A percentile compares a stretch with the other conserved stretches of the same genome.
These are phyloP conservation scores for Pelodytes ibericus DNA, from an alignment of 2,797 vertebrate species.

Conservation along the genomic window DNA sequence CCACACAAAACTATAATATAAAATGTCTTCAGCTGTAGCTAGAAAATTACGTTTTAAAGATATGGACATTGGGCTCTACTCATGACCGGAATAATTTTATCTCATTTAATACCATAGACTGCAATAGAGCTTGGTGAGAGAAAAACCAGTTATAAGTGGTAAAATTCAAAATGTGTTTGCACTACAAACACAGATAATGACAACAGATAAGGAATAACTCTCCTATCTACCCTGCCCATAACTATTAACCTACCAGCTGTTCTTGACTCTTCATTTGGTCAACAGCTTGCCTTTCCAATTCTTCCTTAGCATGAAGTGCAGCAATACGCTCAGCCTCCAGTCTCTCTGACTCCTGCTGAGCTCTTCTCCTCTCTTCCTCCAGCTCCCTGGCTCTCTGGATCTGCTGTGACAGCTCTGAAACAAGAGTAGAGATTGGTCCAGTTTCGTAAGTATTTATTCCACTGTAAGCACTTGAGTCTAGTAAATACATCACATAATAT, in stretches of 20 bases:
- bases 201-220: too few relatives aligned
- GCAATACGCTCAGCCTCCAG: constrained; percentile 87
- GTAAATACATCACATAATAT: neutral
- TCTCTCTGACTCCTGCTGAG: constrained; percentile 83
- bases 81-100: too few relatives aligned
- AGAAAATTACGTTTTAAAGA: too few relatives aligned
- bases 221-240: too few relatives aligned
- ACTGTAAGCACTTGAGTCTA: neutral
- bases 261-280: constrained; percentile 90
- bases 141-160: too few relatives aligned
- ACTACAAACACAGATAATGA: too few relatives aligned
- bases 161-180: too few relatives aligned
- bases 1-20: too few relatives aligned
- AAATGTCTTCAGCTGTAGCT: too few relatives aligned
- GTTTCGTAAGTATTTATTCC: neutral
- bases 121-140: too few relatives aligned
- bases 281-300: constrained; percentile 82
- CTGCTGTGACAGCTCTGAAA: constrained; percentile 88
- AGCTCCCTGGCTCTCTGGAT: constrained; percentile 80
- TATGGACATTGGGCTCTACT: too few relatives aligned
- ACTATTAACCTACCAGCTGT: constrained; percentile 82
- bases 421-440: neutral
- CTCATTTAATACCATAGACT: too few relatives aligned
- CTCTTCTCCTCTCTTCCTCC: constrained; percentile 85
- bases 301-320: constrained; percentile 88